Evolutionary conservation across 2,888 invertebrate genomes (phyloP).

Genomic region (Heliconius erato): DNA sequence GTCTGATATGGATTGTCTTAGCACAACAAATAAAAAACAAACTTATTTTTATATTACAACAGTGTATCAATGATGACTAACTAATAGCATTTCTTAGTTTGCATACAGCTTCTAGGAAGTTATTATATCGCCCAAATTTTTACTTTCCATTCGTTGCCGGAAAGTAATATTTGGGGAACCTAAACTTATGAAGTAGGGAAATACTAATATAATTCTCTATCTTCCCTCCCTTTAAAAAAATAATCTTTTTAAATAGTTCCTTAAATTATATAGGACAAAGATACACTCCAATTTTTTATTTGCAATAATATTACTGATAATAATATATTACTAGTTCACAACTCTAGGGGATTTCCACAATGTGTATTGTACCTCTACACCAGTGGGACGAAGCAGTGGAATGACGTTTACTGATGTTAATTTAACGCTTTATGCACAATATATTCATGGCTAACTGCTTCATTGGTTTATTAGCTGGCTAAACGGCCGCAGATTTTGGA

Average conservation of each 20-base stretch:
- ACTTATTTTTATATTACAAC: too few relatives aligned
- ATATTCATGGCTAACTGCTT: conserved; percentile 28
- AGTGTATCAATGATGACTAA: too few relatives aligned
- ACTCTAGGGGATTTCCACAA: conserved; percentile 9
- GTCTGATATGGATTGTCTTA: too few relatives aligned
- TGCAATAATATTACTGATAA: too few relatives aligned
- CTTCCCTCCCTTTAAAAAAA: too few relatives aligned
- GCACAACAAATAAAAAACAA: too few relatives aligned
- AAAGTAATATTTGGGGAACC: background rate
- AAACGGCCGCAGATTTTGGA: conserved; percentile 1
- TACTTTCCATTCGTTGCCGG: background rate
- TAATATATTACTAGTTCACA: background rate
- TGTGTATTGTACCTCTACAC: background rate
- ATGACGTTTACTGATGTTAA: conserved; percentile 24
- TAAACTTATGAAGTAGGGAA: background rate
- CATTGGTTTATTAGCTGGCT: conserved; percentile 14
- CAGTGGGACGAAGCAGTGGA: conserved; percentile 12
- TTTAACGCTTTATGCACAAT: conserved; percentile 30
- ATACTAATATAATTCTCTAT: background rate
- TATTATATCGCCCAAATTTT: background rate
- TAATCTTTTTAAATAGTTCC: background rate
- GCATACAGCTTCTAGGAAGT: too few relatives aligned
- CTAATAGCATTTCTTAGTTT: too few relatives aligned
- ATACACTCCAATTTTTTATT: background rate
- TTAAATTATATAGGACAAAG: background rate